Evolutionary conservation across 2,797 vertebrate species (phyloP), one percentile per base, ranked within the genome.

Genomic region (Limosa lapponica): DNA sequence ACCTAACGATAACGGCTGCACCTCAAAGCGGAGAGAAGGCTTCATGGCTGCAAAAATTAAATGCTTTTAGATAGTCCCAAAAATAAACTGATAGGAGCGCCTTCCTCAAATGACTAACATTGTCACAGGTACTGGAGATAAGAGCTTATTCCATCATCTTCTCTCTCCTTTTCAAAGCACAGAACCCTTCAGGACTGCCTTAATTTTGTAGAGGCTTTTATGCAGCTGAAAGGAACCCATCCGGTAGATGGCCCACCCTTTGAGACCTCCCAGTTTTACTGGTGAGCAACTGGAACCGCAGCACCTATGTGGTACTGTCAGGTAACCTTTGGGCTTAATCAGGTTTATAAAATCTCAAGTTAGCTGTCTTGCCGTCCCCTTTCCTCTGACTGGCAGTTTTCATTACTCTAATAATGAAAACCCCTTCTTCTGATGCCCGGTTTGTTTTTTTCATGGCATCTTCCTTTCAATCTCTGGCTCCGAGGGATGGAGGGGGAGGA

Each of bases 91-190:
- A 2, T 7, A 27, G 27, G 11, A 61, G 5, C 27, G 8, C 37
- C 20, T 66, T 27, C 62, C 67, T 59, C 34, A 18, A 2, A 4
- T 4, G 28, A 8, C 43, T 10, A 2, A 8, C 44, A 1, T 28
- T 16, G 10, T 19, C 20, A 1, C 1, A 11, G 69, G 14, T 8
- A 0, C 32, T 4, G 6, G 20, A 24, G 55, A 9, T 9, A 1
- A 43, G 70, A 69, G 8, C 8, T 65, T 13, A 3, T 3, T 51
- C 62, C 55, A 6, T 73, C 30, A 1, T 32, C 49, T 54, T 41
- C 80, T 51, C 44, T n/a, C 59, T 61, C 34, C 64, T 27, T 49
- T 17, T 20, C 80, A 48, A 49, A 93, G 87, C 78, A 17, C 55
- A 16, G 55, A 41, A 23, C 44, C 24, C 3, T 62, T 43, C 67